A percentile compares a stretch with the other conserved stretches of the same genome.
These are phyloP conservation scores for Hirtodrosophila histrioides DNA, from an alignment of 2,888 invertebrate genomes.

Conservation along the genomic window DNA sequence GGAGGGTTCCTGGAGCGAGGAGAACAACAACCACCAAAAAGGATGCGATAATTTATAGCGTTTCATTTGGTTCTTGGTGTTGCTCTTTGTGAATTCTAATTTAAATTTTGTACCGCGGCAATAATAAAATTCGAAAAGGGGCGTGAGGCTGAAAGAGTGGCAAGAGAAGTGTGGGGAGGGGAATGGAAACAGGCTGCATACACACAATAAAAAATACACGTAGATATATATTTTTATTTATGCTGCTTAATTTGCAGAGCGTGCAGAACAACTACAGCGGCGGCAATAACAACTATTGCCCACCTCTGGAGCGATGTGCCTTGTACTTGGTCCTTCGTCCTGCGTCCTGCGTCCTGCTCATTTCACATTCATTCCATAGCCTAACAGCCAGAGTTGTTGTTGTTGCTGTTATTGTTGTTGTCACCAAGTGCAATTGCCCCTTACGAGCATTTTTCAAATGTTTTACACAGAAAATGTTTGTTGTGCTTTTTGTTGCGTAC, in stretches of 20 bases:
- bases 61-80: slow-evolving; percentile 64
- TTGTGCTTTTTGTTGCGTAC: slow-evolving; percentile 73
- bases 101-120: slow-evolving; percentile 81
- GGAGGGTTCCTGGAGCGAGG: slow-evolving; percentile 16
- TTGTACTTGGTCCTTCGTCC: neutral
- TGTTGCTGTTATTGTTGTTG: slow-evolving; percentile 43
- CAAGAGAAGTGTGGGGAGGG: neutral
- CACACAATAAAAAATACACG: slow-evolving; percentile 54
- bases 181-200: slow-evolving; percentile 25
- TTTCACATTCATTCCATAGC: slow-evolving; percentile 55
- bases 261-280: slow-evolving; percentile 53
- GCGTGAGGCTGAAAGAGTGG: slow-evolving; percentile 9
- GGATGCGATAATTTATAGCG: slow-evolving; percentile 79
- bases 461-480: slow-evolving; percentile 66
- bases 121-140: slow-evolving; percentile 67
- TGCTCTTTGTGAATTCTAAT: slow-evolving; percentile 78
- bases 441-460: slow-evolving; percentile 72
- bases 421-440: slow-evolving; percentile 72
- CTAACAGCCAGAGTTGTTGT: slow-evolving; percentile 32
- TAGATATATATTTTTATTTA: slow-evolving; percentile 68
- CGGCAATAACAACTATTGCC: slow-evolving; percentile 19
- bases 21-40: slow-evolving; percentile 59
- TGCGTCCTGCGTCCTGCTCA: slow-evolving; percentile 31
- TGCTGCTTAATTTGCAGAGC: slow-evolving; percentile 75
- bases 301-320: too few relatives aligned